Base-by-base conservation (phyloP, 2,888 invertebrate species). In the Temnothorax ravouxi region DNA sequence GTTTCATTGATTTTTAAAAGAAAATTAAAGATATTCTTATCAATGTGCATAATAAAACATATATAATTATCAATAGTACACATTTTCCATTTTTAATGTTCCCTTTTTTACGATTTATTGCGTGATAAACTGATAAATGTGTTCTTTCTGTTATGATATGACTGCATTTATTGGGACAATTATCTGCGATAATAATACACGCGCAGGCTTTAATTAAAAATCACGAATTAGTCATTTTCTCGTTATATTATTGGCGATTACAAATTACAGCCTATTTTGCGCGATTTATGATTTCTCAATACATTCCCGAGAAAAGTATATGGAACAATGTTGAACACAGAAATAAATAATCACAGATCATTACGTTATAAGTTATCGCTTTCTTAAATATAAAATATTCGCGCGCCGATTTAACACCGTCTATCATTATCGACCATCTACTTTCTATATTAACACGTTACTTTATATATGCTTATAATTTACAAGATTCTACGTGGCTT, bases 321-420 rank as follows among this genome's bases (percentile, higher is more conserved):
- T n/a, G n/a, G 13, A 44, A 59, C 29, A 25, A 47, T 62, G 29
- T 67, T 44, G n/a, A 13, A 25, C 11, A 67, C 29, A 25, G 13
- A 2, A 47, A 25, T 79, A 2, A 47, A 25, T 79, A 79, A 69
- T 69, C 25, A 47, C 6, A n/a, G 69, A 8, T 79, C 9, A 50
- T 69, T 79, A 79, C 18, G 56, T n/a, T n/a, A 34, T 38, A 47
- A 69, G 47, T 69, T 69, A 69, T 79, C 69, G 59, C 69, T 79
- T 79, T 79, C 59, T 69, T 69, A 38, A n/a, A 69, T 56, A 44
- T 59, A 47, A 79, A 61, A 67, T 47, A 59, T 61, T 50, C 59
- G 6, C 59, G 25, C 69, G 18, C 50, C 21, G 69, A 44, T 69
- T 69, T 44, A 54, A 52, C 41, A 25, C 41, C 11, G 21, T 50